Conservation (phyloP, 2,888 invertebrate species). For the Drosophila putrida region DNA sequence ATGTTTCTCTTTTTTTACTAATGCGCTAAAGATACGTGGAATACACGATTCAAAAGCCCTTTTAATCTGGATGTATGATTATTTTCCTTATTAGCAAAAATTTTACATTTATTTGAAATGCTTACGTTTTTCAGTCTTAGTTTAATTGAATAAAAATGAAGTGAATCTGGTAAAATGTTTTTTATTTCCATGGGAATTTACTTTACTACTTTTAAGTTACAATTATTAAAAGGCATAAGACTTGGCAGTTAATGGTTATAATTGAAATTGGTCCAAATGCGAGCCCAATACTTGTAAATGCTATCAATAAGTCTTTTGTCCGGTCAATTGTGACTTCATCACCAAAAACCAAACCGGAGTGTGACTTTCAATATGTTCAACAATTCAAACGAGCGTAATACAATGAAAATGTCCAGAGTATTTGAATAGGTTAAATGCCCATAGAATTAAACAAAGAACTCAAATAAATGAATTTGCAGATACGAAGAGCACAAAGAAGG, state of each 20-base stretch:
- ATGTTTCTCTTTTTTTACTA: no score
- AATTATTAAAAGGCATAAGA: slow-evolving; percentile 34
- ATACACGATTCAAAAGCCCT: no score
- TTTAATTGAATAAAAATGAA: neutral
- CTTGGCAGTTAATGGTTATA: slow-evolving; percentile 38
- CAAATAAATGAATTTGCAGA: slow-evolving; percentile 43
- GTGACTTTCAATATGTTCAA: slow-evolving; percentile 48
- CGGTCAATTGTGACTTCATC: slow-evolving; percentile 43
- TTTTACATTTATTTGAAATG: neutral
- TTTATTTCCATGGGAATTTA: neutral
- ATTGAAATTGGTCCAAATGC: slow-evolving; percentile 50
- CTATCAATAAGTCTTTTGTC: slow-evolving; percentile 28
- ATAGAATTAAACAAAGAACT: slow-evolving; percentile 38
- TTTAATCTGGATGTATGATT: no score
- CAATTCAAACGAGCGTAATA: slow-evolving; percentile 18
- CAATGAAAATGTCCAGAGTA: slow-evolving; percentile 36
- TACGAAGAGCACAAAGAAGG: slow-evolving; percentile 5
- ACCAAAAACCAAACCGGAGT: slow-evolving; percentile 42
- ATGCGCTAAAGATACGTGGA: no score
- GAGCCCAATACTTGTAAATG: slow-evolving; percentile 42
- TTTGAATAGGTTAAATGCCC: slow-evolving; percentile 52
- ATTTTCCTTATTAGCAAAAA: neutral
- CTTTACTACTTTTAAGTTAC: slow-evolving; percentile 4
- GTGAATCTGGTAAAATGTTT: neutral
- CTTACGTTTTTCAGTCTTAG: neutral